A percentile compares a stretch with the other conserved stretches of the same genome.
phyloP scores from a whole-genome alignment of 2,888 invertebrate genomes.

The Leptinotarsa haldemani region DNA sequence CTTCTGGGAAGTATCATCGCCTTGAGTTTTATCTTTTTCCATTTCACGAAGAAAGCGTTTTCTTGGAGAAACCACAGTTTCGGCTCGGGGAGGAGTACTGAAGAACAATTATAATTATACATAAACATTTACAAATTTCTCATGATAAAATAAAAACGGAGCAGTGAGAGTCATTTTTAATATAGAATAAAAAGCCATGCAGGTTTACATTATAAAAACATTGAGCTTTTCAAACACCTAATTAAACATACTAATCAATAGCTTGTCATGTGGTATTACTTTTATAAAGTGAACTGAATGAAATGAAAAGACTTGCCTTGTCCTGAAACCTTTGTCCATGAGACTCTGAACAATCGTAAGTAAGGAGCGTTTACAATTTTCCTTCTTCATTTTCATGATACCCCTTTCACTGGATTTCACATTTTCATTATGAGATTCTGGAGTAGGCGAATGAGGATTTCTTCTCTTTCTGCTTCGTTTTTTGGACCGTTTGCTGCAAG shows the following conservation, averaged over 20 bases:
- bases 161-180: too few relatives aligned
- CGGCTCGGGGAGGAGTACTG: constrained; percentile 58
- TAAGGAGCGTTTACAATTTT: constrained; percentile 51
- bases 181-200: too few relatives aligned
- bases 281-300: neutral
- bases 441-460: constrained; percentile 70
- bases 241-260: too few relatives aligned
- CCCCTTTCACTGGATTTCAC: constrained; percentile 38
- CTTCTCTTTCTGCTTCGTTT: constrained; percentile 70
- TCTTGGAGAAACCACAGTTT: constrained; percentile 80
- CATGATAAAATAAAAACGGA: neutral
- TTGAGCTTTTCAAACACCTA: too few relatives aligned
- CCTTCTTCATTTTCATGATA: constrained; percentile 43
- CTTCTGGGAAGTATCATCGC: constrained; percentile 58
- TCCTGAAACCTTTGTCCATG: constrained; percentile 56
- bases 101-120: constrained; percentile 23
- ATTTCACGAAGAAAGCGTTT: constrained; percentile 84
- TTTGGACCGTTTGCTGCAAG: constrained; percentile 64
- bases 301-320: constrained; percentile 42
- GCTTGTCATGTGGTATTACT: too few relatives aligned
- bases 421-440: constrained; percentile 40
- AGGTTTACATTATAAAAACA: too few relatives aligned
- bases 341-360: constrained; percentile 59
- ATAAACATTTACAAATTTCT: neutral
- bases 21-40: constrained; percentile 67